Conservation (phyloP, 2,113 vertebrate genomes). For the Ailurus styani region DNA sequence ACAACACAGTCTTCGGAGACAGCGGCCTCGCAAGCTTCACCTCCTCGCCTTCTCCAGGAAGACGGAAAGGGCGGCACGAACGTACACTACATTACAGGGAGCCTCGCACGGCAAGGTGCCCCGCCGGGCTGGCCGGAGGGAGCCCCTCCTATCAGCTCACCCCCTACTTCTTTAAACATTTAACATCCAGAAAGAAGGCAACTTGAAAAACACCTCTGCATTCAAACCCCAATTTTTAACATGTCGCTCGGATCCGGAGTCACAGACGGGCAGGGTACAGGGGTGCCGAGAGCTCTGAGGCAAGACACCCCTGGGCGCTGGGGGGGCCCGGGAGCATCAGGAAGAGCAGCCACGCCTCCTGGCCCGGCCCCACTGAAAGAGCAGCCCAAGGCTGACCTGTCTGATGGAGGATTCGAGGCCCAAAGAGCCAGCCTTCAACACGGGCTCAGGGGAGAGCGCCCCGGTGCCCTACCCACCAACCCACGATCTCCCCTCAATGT, state of each 20-base stretch:
- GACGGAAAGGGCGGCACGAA: neutral
- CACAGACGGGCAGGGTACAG: neutral
- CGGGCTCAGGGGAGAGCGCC: neutral
- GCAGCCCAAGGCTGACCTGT: neutral
- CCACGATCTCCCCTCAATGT: neutral
- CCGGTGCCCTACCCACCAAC: neutral
- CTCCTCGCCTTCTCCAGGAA: neutral
- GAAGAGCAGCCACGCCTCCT: neutral
- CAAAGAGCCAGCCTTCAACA: neutral
- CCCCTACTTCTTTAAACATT: neutral
- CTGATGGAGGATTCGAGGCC: neutral
- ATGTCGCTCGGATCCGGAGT: neutral
- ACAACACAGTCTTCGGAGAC: neutral
- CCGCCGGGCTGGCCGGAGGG: neutral
- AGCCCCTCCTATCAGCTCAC: neutral
- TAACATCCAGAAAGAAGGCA: neutral
- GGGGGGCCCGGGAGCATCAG: neutral
- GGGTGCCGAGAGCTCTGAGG: neutral
- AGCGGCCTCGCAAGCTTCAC: accelerated
- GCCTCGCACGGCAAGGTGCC: neutral
- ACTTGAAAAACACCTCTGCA: neutral
- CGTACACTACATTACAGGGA: neutral
- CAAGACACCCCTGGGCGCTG: neutral
- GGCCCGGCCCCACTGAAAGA: neutral
- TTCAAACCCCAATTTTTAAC: neutral